A percentile compares a stretch with the other conserved stretches of the same genome.
These are phyloP conservation scores for Nibea coibor DNA, from an alignment of 2,113 vertebrate species.

Conservation along the genomic window DNA sequence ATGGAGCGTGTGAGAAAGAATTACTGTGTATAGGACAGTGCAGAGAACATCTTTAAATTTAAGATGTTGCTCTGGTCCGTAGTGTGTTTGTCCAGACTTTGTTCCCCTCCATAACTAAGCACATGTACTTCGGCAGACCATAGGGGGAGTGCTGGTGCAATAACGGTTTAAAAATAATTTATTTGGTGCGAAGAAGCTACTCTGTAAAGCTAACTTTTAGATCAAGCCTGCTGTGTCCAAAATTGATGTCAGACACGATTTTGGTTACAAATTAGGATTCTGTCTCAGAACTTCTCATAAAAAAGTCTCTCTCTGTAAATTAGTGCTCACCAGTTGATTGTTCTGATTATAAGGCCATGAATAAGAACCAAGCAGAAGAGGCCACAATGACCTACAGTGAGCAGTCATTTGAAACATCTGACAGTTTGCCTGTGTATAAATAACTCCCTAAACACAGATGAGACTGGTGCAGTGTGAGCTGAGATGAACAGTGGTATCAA, in stretches of 20 bases:
- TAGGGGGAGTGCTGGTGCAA: constrained; percentile 1
- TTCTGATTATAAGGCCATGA: background rate
- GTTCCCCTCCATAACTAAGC: constrained; percentile 29
- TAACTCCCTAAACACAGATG: background rate
- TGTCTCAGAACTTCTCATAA: background rate
- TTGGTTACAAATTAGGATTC: background rate
- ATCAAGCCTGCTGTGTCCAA: background rate
- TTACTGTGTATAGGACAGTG: constrained; percentile 1
- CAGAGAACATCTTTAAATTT: constrained; percentile 21
- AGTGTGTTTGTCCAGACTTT: constrained; percentile 9
- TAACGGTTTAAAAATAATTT: background rate
- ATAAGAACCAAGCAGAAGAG: background rate
- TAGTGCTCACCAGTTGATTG: background rate
- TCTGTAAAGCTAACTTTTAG: background rate
- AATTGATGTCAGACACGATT: background rate
- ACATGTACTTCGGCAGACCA: constrained; percentile 5
- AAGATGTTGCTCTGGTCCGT: constrained; percentile 6
- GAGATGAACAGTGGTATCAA: background rate
- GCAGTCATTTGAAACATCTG: background rate
- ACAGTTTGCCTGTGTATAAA: background rate
- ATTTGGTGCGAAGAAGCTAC: background rate
- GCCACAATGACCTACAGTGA: background rate
- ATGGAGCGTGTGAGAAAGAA: background rate
- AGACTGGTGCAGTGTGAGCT: background rate
- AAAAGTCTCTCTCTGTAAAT: background rate